phyloP scores from a whole-genome alignment of 2,888 invertebrate genomes.

The Drosophila picticornis region DNA sequence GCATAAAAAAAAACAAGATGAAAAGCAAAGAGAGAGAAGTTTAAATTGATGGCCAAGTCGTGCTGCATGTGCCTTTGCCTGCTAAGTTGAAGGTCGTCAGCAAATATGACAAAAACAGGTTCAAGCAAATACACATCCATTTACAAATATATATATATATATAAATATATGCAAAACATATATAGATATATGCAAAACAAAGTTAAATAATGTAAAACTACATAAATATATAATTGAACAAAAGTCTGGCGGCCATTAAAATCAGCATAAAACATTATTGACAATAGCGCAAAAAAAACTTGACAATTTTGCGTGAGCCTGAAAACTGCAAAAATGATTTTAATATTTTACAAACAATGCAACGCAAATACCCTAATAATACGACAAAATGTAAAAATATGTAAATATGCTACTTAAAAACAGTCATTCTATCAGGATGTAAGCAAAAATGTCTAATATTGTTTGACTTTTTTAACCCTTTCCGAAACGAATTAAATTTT shows the following conservation, averaged over 20 bases:
- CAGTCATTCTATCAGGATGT: not conserved
- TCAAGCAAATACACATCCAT: constrained; percentile 4
- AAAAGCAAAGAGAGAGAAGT: constrained; percentile 11
- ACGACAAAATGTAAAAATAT: not conserved
- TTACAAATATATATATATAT: not conserved
- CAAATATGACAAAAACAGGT: constrained; percentile 17
- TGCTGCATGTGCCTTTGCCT: constrained; percentile 38
- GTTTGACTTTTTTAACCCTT: not conserved
- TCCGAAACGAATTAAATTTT: not conserved
- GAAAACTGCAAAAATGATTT: constrained; percentile 4
- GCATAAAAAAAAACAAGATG: constrained; percentile 18
- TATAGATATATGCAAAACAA: constrained; percentile 7
- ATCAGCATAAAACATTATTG: constrained; percentile 48
- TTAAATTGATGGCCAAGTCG: constrained; percentile 61
- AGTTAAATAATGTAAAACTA: constrained; percentile 42
- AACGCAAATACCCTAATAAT: constrained; percentile 19
- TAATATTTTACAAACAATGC: not conserved
- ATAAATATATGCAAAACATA: not conserved
- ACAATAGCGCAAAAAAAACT: constrained; percentile 19
- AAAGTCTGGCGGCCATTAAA: constrained; percentile 46
- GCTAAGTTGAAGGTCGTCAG: constrained; percentile 59
- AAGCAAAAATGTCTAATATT: not conserved
- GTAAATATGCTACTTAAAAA: not conserved
- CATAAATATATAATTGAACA: constrained; percentile 43
- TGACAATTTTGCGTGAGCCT: not conserved